Percentiles rank a stretch among this genome's conserved stretches.
phyloP scores from a whole-genome alignment of 2,888 invertebrate species.

The Hydraecia micacea region DNA sequence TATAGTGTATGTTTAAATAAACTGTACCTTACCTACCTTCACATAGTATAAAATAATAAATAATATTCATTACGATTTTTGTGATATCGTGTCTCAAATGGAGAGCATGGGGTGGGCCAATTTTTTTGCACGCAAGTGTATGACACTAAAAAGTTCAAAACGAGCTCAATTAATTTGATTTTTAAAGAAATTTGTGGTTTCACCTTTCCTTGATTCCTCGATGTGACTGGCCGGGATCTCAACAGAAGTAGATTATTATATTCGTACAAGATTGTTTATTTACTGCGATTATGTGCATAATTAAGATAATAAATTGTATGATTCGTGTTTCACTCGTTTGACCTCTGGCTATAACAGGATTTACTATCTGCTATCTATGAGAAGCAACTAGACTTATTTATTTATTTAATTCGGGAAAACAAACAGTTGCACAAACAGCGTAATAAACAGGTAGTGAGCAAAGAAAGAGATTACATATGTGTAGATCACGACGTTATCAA shows the following conservation, averaged over 20 bases:
- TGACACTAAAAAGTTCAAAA: background rate
- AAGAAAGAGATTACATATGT: too few relatives aligned
- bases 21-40: too few relatives aligned
- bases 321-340: slow-evolving; percentile 4
- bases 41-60: too few relatives aligned
- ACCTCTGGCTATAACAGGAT: slow-evolving; percentile 12
- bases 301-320: slow-evolving; percentile 26
- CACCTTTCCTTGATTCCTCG: background rate
- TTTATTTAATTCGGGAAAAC: too few relatives aligned
- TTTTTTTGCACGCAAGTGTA: too few relatives aligned
- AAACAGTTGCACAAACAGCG: too few relatives aligned
- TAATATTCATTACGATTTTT: too few relatives aligned
- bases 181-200: background rate
- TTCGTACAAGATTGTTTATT: background rate
- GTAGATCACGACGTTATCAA: too few relatives aligned
- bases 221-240: background rate
- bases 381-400: background rate
- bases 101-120: too few relatives aligned
- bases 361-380: slow-evolving; percentile 8
- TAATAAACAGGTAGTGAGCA: too few relatives aligned
- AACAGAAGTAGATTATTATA: background rate
- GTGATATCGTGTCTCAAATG: too few relatives aligned
- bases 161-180: background rate
- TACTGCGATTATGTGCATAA: background rate
- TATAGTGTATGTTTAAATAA: too few relatives aligned